Percentiles rank a stretch among this genome's conserved stretches.
phyloP scores from a whole-genome alignment of 2,113 vertebrate species.

The Ia io region DNA sequence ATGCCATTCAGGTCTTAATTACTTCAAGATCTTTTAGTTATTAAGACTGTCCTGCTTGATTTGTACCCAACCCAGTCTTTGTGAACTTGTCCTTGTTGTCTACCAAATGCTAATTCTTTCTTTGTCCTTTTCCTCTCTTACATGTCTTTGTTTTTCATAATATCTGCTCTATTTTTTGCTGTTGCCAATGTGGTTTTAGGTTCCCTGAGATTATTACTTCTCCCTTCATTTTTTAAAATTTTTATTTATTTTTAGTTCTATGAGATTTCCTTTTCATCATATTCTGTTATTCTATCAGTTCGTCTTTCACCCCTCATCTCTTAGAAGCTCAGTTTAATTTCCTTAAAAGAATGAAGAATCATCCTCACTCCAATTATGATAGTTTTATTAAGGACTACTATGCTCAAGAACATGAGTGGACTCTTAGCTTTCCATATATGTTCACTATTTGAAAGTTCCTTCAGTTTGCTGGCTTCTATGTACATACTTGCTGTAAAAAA shows the following conservation, averaged over 20 bases:
- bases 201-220: background rate
- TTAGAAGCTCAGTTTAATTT: background rate
- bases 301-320: background rate
- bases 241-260: background rate
- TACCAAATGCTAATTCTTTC: background rate
- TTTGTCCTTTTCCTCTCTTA: background rate
- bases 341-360: background rate
- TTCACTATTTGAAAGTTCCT: background rate
- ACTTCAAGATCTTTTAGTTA: background rate
- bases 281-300: conserved; percentile 22
- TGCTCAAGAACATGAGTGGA: background rate
- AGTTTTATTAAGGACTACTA: background rate
- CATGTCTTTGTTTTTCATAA: background rate
- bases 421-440: background rate
- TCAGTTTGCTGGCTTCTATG: background rate
- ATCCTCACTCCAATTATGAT: background rate
- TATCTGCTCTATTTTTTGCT: background rate
- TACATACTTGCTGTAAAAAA: background rate
- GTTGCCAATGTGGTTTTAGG: background rate
- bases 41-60: background rate
- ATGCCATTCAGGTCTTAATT: background rate
- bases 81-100: background rate
- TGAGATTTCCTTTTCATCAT: background rate
- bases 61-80: background rate
- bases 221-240: background rate